Percentiles rank a stretch among this genome's conserved stretches.
Conservation (phyloP, 2,888 invertebrate genomes). For the Drosophila tripunctata region DNA sequence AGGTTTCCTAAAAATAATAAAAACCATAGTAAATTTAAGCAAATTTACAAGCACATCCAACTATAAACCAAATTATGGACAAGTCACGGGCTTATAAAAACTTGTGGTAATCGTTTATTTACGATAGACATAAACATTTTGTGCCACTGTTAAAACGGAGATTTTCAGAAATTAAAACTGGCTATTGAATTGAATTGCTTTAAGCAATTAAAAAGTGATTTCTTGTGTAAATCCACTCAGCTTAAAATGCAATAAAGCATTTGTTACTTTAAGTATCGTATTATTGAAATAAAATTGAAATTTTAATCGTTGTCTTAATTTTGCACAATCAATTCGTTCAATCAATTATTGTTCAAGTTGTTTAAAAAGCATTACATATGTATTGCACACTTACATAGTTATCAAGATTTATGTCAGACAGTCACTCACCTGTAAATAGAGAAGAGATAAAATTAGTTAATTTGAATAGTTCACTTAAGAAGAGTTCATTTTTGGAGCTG, state of each 20-base stretch:
- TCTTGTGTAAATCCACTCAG: not conserved
- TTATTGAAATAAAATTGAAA: not conserved
- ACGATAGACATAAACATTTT: conserved; percentile 36
- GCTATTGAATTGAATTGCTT: not conserved
- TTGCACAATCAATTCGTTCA: too few relatives aligned
- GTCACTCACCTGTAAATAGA: conserved; percentile 31
- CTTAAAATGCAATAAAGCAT: not conserved
- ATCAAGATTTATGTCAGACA: not conserved
- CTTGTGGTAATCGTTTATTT: conserved; percentile 56
- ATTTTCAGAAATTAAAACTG: too few relatives aligned
- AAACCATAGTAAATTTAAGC: conserved; percentile 44
- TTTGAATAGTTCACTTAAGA: not conserved
- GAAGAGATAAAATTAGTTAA: not conserved
- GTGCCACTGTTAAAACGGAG: conserved; percentile 16
- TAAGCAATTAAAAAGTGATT: not conserved
- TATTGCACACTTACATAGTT: conserved; percentile 1
- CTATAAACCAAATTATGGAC: conserved; percentile 47
- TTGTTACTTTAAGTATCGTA: not conserved
- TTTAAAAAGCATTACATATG: not conserved
- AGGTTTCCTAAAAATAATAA: conserved; percentile 57
- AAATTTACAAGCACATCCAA: conserved; percentile 57
- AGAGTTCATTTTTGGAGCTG: not conserved
- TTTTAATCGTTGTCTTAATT: too few relatives aligned
- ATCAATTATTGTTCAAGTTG: too few relatives aligned
- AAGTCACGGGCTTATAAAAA: conserved; percentile 15